A percentile compares a stretch with the other conserved stretches of the same genome.
Conservation (phyloP, 2,888 invertebrate species). For the Lysandra bellargus region DNA sequence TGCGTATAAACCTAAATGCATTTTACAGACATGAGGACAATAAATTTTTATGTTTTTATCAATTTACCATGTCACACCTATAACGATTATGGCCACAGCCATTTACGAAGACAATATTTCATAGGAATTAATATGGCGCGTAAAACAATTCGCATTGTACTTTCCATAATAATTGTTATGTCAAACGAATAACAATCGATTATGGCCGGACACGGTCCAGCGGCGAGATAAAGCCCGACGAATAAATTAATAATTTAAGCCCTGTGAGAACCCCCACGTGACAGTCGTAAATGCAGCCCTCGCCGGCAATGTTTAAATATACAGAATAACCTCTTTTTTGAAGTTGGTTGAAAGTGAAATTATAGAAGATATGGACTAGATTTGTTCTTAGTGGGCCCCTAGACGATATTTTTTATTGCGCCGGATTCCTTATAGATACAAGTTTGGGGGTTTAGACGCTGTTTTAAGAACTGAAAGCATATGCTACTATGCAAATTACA, state of each 20-base stretch:
- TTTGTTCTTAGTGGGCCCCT: not conserved
- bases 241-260: constrained; percentile 47
- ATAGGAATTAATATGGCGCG: constrained; percentile 9
- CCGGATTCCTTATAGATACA: no score
- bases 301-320: not conserved
- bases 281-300: constrained; percentile 26
- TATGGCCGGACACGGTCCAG: constrained; percentile 44
- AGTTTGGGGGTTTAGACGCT: no score
- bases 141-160: constrained; percentile 21
- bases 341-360: not conserved
- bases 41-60: no score
- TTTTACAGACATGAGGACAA: no score
- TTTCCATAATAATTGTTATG: constrained; percentile 34
- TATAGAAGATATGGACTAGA: not conserved
- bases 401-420: no score
- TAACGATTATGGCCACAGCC: not conserved
- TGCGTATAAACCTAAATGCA: no score
- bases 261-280: constrained; percentile 43
- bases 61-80: not conserved
- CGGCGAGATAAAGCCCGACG: constrained; percentile 37
- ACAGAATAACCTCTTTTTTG: not conserved
- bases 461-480: no score
- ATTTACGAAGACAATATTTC: constrained; percentile 3
- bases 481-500: no score
- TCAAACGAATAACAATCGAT: constrained; percentile 39